These are phyloP conservation scores for Philonicus albiceps DNA, from an alignment of 2,888 invertebrate genomes.

Conservation along the genomic window DNA sequence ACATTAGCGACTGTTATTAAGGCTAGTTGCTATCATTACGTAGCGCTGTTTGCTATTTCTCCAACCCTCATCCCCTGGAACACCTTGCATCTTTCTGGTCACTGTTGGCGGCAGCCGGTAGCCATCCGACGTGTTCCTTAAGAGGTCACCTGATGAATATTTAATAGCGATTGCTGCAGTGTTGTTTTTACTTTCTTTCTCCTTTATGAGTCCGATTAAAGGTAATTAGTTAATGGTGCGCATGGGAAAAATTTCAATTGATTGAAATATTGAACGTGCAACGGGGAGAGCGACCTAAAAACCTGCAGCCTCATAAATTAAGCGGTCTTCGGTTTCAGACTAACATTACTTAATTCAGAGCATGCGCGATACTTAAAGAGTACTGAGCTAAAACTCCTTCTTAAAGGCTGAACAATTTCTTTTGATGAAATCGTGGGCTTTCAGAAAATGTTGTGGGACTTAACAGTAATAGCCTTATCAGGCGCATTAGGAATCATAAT, in stretches of 20 bases:
- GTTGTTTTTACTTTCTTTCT: background rate
- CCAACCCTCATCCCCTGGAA: background rate
- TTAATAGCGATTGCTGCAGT: background rate
- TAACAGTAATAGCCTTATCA: background rate
- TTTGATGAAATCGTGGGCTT: background rate
- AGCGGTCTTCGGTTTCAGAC: background rate
- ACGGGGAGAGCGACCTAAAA: constrained; percentile 25
- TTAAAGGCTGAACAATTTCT: background rate
- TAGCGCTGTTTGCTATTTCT: background rate
- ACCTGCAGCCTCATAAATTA: constrained; percentile 28
- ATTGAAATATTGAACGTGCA: constrained; percentile 19
- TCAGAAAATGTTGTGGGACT: background rate
- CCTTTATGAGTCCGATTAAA: constrained; percentile 19
- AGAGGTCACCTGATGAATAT: constrained; percentile 29
- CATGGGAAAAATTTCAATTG: constrained; percentile 31
- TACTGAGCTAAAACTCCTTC: background rate
- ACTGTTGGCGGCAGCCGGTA: background rate
- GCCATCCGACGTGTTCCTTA: constrained; percentile 11
- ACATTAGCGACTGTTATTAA: background rate
- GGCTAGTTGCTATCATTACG: background rate
- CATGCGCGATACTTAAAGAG: background rate
- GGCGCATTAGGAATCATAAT: background rate
- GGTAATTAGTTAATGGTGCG: constrained; percentile 32
- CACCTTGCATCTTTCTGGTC: background rate
- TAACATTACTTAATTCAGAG: background rate